Evolutionary conservation across 2,797 vertebrate species (phyloP).

Genomic region (Bryconaethiops microstoma): DNA sequence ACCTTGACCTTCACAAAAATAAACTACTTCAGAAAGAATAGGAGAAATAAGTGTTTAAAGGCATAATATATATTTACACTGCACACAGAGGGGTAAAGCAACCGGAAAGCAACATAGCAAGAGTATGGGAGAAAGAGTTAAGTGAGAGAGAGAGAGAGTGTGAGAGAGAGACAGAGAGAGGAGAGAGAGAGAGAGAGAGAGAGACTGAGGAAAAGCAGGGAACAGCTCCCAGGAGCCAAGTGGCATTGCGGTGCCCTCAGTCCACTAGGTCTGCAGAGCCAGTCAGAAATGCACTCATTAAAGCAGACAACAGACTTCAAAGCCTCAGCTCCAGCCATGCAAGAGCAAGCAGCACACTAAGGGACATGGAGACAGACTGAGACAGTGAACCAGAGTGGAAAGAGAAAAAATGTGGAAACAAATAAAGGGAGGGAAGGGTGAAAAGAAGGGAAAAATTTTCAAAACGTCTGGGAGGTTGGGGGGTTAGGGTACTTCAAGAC

Average conservation of each 20-base stretch:
- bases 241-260: slow-evolving; percentile 52
- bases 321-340: slow-evolving; percentile 49
- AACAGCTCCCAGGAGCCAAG: slow-evolving; percentile 41
- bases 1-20: too few relatives aligned
- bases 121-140: too few relatives aligned
- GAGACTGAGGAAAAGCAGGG: not conserved
- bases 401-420: slow-evolving; percentile 24
- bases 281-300: slow-evolving; percentile 71
- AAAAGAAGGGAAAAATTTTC: not conserved
- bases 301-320: slow-evolving; percentile 72
- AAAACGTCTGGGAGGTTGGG: not conserved
- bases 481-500: not conserved
- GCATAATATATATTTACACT: not conserved
- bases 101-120: not conserved
- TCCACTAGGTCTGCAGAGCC: slow-evolving; percentile 39
- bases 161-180: not conserved
- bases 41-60: not conserved
- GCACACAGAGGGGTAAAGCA: not conserved
- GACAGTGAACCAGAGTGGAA: slow-evolving; percentile 18
- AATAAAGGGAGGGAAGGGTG: not conserved
- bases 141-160: not conserved
- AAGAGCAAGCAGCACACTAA: slow-evolving; percentile 29
- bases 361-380: slow-evolving; percentile 32
- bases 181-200: not conserved
- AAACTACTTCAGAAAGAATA: too few relatives aligned